A percentile compares a stretch with the other conserved stretches of the same genome.
Evolutionary conservation across 2,113 vertebrate genomes (phyloP).

Genomic region (Chroicocephalus ridibundus): DNA sequence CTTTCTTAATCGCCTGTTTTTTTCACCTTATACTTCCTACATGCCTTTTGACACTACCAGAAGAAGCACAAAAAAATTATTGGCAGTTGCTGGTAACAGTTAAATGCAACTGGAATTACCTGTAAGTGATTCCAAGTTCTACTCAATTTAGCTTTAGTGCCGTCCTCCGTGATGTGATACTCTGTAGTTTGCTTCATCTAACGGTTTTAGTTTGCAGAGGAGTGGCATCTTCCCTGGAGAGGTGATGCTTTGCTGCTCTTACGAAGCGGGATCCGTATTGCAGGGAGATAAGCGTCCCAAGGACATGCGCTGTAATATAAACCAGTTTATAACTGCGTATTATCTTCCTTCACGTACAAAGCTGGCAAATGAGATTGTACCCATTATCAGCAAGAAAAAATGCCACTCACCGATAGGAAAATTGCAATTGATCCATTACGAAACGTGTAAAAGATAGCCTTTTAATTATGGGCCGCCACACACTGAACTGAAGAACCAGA

Average conservation of each 20-base stretch:
- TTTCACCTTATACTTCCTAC: background rate
- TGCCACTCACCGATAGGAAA: background rate
- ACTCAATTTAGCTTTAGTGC: background rate
- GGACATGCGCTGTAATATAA: background rate
- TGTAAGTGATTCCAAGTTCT: background rate
- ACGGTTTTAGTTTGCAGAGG: background rate
- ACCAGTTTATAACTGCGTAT: background rate
- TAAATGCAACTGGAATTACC: background rate
- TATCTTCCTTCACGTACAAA: background rate
- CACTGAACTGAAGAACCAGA: background rate
- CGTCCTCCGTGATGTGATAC: background rate
- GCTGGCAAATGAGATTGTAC: background rate
- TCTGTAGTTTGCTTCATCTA: background rate
- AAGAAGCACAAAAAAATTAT: background rate
- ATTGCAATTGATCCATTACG: background rate
- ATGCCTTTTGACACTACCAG: background rate
- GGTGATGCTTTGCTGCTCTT: background rate
- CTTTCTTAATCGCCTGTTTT: background rate
- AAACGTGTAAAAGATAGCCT: background rate
- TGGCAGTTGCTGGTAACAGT: background rate
- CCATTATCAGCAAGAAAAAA: background rate
- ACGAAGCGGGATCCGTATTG: background rate
- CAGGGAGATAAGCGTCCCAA: background rate
- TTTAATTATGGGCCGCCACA: background rate
- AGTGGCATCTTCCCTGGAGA: background rate